Conservation (phyloP, 2,113 vertebrate species). For the Formicarius rufipectus region DNA sequence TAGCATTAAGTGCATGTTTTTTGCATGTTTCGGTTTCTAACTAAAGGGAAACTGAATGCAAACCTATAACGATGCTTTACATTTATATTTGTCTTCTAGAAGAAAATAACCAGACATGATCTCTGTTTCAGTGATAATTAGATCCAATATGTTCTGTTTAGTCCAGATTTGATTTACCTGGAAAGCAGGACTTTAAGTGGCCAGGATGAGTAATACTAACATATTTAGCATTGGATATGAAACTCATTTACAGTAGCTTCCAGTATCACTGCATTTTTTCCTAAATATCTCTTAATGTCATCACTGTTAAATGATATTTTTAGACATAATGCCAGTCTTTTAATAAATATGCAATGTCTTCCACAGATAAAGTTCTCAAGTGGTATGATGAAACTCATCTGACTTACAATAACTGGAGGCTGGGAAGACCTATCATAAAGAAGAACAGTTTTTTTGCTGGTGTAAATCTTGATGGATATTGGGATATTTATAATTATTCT, state of each 20-base stretch:
- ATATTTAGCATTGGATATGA: not conserved
- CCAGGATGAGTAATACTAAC: not conserved
- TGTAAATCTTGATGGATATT: constrained; percentile 78
- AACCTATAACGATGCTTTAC: not conserved
- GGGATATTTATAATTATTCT: constrained; percentile 78
- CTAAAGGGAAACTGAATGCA: not conserved
- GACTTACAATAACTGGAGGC: constrained; percentile 89
- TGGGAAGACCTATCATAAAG: constrained; percentile 79
- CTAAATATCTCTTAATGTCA: not conserved
- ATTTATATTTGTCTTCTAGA: not conserved
- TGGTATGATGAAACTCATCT: constrained; percentile 90
- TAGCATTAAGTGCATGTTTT: not conserved
- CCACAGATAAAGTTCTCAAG: constrained; percentile 79
- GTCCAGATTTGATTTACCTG: constrained; percentile 9
- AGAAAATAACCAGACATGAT: not conserved
- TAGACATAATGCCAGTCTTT: not conserved
- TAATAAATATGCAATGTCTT: constrained; percentile 39
- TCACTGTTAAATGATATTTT: not conserved
- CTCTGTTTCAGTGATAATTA: constrained; percentile 2
- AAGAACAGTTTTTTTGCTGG: constrained; percentile 80
- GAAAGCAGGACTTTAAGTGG: not conserved
- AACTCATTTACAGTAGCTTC: not conserved
- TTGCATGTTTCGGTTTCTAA: not conserved
- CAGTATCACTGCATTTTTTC: not conserved
- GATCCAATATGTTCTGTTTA: not conserved